These are phyloP conservation scores for Syngnathus rostellatus DNA, from an alignment of 2,797 vertebrate genomes.

Conservation along the genomic window DNA sequence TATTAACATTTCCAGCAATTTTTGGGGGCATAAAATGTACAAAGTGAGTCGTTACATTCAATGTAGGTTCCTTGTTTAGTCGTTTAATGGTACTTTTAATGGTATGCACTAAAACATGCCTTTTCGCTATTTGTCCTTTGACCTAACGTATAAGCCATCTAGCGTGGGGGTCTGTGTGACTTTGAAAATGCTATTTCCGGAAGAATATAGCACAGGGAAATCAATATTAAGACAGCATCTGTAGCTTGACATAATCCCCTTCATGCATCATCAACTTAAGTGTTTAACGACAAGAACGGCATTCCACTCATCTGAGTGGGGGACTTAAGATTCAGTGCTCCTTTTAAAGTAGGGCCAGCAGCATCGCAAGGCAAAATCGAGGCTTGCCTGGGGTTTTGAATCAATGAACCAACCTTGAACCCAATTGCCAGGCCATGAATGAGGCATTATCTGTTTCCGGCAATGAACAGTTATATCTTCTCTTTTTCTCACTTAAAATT, in stretches of 20 bases:
- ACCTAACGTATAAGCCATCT: neutral
- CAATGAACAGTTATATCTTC: conserved; percentile 3
- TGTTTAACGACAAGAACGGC: conserved; percentile 21
- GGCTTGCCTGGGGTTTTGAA: neutral
- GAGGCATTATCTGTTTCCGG: conserved; percentile 3
- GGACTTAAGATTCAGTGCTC: conserved; percentile 12
- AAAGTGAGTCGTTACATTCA: too few relatives aligned
- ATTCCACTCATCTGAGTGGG: conserved; percentile 14
- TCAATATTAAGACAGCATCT: conserved; percentile 27
- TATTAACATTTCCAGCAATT: too few relatives aligned
- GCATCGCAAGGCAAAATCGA: neutral
- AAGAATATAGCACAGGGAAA: conserved; percentile 26
- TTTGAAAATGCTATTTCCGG: conserved; percentile 23
- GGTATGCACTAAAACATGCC: neutral
- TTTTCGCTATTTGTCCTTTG: neutral
- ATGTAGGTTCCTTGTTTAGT: too few relatives aligned
- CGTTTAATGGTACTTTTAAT: neutral
- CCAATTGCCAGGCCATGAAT: conserved; percentile 8
- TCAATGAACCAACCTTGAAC: conserved; percentile 16
- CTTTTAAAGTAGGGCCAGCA: conserved; percentile 13
- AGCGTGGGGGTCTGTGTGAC: conserved; percentile 13
- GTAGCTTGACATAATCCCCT: conserved; percentile 19
- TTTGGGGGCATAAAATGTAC: too few relatives aligned
- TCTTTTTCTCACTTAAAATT: neutral
- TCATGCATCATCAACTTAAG: conserved; percentile 26